Percentiles rank a stretch among this genome's conserved stretches.
phyloP scores from a whole-genome alignment of 2,888 invertebrate genomes.

The Trachelus tabidus region DNA sequence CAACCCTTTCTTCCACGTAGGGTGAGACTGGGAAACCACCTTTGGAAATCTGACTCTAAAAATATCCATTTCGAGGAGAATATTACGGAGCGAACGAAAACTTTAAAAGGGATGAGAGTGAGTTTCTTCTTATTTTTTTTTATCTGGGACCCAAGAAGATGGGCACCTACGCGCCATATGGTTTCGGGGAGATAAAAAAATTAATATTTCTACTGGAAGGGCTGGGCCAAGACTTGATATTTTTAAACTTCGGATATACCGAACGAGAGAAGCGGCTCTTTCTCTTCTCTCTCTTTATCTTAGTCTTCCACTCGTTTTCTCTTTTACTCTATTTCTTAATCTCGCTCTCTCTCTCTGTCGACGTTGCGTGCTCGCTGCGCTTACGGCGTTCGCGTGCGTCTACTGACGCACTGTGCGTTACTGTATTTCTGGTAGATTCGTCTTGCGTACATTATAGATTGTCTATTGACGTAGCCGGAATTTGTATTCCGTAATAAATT shows the following conservation, averaged over 20 bases:
- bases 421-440: not conserved
- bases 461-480: not conserved
- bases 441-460: not conserved
- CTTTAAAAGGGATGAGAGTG: not conserved
- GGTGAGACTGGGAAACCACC: not conserved
- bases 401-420: not conserved
- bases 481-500: not conserved
- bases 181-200: conserved; percentile 51
- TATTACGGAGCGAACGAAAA: not conserved
- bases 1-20: conserved; percentile 23
- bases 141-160: conserved; percentile 30
- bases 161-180: conserved; percentile 52
- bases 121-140: conserved; percentile 14
- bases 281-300: conserved; percentile 4
- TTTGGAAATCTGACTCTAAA: conserved; percentile 40
- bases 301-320: not conserved
- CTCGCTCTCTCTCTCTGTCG: not conserved
- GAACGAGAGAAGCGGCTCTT: conserved; percentile 1
- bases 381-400: not conserved
- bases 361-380: not conserved
- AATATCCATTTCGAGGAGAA: conserved; percentile 32
- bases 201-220: conserved; percentile 39
- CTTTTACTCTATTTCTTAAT: conserved; percentile 1
- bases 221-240: conserved; percentile 4
- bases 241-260: conserved; percentile 35